Base-by-base conservation (phyloP, 2,888 invertebrate genomes). In the Tetramorium bicarinatum region DNA sequence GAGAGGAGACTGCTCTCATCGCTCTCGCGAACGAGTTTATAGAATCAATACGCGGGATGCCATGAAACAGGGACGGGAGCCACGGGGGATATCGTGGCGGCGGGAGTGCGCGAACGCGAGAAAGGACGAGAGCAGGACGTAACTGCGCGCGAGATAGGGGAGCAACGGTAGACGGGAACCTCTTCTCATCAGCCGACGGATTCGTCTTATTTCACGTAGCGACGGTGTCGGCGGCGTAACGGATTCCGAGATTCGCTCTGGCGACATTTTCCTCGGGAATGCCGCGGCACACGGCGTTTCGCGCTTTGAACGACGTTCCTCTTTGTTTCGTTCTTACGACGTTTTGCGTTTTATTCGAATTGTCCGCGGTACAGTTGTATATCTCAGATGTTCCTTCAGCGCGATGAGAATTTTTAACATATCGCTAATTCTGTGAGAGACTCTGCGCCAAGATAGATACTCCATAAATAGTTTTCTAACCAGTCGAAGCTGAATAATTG, bases 1-100 rank as follows among this genome's bases (percentile, higher is more conserved):
- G 25, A 21, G 59, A 69, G 62, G 41, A 81, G 41, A 61, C 49
- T 29, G 44, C 47, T 67, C 76, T 75, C 76, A 61, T 81, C 62
- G 76, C 62, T 76, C 83, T 83, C 67, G 69, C 79, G 79, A 79
- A 86, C 82, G 87, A 86, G 80, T 87, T 87, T 87, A 82, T 86
- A 71, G 82, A 84, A 87, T 86, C 85, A 67, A 87, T 85, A 84
- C 83, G 82, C 79, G 54, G 52, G 62, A 69, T 64, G 85, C 41
- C 67, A 62, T 59, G 82, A 85, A 82, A 80, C 75, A 69, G 82
- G 44, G 72, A 74, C 29, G 34, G 29, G 47, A 56, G 59, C 34
- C 21, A 56, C 13, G 44, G 21, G 47, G 49, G 25, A 66, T 62
- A 41, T 38, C 25, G 61, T 38, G 41, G 41, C 67, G 49, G 18